Conservation (phyloP, 1,140 invertebrate species). For the Sitodiplosis mosellana region DNA sequence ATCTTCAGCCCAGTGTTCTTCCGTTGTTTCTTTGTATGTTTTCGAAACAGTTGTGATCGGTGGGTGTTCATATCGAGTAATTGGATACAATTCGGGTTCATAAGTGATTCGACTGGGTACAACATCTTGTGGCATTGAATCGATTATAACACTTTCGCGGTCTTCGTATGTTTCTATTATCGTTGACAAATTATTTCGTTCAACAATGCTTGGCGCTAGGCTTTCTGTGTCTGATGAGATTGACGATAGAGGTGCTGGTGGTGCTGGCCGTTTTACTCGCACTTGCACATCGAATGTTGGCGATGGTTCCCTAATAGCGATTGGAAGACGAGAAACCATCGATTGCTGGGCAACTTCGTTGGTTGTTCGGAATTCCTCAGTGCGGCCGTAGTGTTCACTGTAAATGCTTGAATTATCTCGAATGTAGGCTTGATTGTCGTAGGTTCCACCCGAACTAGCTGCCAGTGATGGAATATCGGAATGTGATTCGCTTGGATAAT, state of each 20-base stretch:
- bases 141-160: conserved; percentile 32
- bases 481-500: conserved; percentile 77
- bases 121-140: conserved; percentile 34
- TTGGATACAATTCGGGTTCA: conserved; percentile 43
- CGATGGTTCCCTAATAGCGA: conserved; percentile 32
- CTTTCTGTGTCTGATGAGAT: conserved; percentile 50
- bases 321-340: conserved; percentile 29
- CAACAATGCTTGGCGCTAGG: conserved; percentile 32
- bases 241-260: conserved; percentile 40
- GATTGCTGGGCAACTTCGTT: conserved; percentile 33
- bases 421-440: conserved; percentile 50
- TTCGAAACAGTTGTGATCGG: conserved; percentile 40
- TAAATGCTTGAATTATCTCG: conserved; percentile 38
- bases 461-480: conserved; percentile 47
- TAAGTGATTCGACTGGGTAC: conserved; percentile 45
- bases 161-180: conserved; percentile 53
- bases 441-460: conserved; percentile 46
- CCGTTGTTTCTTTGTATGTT: conserved; percentile 25
- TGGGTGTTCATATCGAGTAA: conserved; percentile 39
- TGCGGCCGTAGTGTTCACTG: conserved; percentile 29
- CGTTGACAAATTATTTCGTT: conserved; percentile 33
- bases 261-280: conserved; percentile 51
- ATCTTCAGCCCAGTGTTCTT: conserved; percentile 24
- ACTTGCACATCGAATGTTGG: conserved; percentile 72
- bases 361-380: conserved; percentile 32